phyloP scores from a whole-genome alignment of 2,113 vertebrate species.

The Gavia stellata region DNA sequence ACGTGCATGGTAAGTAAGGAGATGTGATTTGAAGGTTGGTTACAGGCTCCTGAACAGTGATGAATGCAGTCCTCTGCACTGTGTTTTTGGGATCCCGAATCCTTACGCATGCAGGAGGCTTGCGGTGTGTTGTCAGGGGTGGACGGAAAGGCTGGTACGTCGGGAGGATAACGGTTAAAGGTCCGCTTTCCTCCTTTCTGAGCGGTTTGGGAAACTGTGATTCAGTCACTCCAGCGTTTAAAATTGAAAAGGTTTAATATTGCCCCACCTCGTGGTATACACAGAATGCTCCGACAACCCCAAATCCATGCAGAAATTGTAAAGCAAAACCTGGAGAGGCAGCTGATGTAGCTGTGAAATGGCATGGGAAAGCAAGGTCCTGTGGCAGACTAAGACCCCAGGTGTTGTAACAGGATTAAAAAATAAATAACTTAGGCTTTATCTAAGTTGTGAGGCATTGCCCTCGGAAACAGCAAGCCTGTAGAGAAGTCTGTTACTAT shows the following conservation, averaged over 20 bases:
- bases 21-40: background rate
- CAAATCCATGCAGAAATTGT: background rate
- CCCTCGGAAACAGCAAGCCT: background rate
- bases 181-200: background rate
- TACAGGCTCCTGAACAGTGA: background rate
- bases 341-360: background rate
- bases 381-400: background rate
- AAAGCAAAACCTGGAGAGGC: background rate
- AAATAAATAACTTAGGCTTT: background rate
- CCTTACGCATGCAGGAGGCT: background rate
- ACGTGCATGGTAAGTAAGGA: background rate
- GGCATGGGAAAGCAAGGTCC: background rate
- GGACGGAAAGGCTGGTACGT: background rate
- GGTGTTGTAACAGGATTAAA: background rate
- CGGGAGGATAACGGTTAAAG: accelerated
- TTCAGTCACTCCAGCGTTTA: background rate
- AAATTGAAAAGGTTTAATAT: background rate
- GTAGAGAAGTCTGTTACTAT: background rate
- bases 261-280: background rate
- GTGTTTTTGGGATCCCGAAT: background rate
- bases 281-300: accelerated
- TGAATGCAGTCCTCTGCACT: background rate
- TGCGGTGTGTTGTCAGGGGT: background rate
- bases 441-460: background rate
- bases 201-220: background rate